These are phyloP conservation scores for Eumeta japonica DNA, from an alignment of 1,140 invertebrate species.

Conservation along the genomic window DNA sequence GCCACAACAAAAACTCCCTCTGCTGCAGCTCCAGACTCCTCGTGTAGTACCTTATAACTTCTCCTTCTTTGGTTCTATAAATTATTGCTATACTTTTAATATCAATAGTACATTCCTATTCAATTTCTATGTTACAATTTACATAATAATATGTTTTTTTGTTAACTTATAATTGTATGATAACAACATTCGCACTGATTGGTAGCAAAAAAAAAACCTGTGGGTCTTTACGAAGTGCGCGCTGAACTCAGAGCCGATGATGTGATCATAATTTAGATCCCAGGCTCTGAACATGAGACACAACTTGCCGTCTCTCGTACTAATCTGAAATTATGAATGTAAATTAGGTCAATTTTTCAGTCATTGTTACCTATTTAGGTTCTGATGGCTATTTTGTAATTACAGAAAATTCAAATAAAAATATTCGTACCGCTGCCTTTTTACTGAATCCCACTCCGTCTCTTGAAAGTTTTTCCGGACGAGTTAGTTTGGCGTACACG, in stretches of 20 bases:
- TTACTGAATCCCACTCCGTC: conserved; percentile 50
- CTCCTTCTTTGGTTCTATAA: conserved; percentile 41
- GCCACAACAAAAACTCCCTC: conserved; percentile 50
- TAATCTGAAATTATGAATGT: conserved; percentile 31
- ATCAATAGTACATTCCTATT: background rate
- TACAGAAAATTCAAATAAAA: too few species aligned
- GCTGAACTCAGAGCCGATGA: conserved; percentile 44
- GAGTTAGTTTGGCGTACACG: conserved; percentile 42
- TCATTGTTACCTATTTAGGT: background rate
- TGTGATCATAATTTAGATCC: conserved; percentile 51
- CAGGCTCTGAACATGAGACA: conserved; percentile 45
- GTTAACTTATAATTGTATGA: conserved; percentile 2
- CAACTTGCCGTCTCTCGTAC: conserved; percentile 37
- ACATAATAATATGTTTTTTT: background rate
- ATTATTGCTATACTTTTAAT: background rate
- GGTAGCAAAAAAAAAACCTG: conserved; percentile 18
- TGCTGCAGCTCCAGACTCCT: conserved; percentile 27
- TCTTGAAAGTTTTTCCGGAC: conserved; percentile 42
- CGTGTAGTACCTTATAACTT: conserved; percentile 38
- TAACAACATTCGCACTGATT: background rate
- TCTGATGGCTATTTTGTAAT: background rate
- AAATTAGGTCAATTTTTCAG: too few species aligned
- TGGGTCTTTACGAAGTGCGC: conserved; percentile 41
- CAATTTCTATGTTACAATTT: background rate
- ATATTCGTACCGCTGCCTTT: conserved; percentile 37